These are phyloP conservation scores for Apeltes quadracus DNA, from an alignment of 2,113 vertebrate species.

Conservation along the genomic window DNA sequence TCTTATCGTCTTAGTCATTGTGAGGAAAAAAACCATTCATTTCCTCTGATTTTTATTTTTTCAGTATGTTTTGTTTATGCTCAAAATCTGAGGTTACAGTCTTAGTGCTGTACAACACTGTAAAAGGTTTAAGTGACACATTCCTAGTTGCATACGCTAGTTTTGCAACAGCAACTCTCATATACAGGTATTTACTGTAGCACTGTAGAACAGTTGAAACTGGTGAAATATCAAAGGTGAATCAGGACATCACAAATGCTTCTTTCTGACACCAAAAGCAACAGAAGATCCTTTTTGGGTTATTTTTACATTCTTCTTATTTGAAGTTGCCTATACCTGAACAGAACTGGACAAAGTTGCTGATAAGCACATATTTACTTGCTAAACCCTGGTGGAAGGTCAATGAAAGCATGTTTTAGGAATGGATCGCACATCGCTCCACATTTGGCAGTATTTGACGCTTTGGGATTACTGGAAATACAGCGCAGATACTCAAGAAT, in stretches of 20 bases:
- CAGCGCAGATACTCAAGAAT: conserved; percentile 17
- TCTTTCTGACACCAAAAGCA: conserved; percentile 10
- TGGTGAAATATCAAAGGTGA: conserved; percentile 54
- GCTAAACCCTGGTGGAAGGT: conserved; percentile 31
- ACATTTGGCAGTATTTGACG: conserved; percentile 19
- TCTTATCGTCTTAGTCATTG: conserved; percentile 30
- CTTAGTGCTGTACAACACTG: conserved; percentile 68
- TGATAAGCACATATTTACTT: conserved; percentile 24
- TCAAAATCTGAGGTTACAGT: conserved; percentile 32
- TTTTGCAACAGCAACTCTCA: conserved; percentile 36
- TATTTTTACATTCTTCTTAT: conserved; percentile 3
- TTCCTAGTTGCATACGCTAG: conserved; percentile 38
- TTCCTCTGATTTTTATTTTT: conserved; percentile 21
- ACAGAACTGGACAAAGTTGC: conserved; percentile 41
- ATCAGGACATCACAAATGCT: conserved; percentile 37
- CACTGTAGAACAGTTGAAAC: conserved; percentile 53
- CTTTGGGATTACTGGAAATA: conserved; percentile 60
- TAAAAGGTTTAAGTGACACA: conserved; percentile 60
- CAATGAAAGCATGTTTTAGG: conserved; percentile 6
- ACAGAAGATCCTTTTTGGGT: background rate
- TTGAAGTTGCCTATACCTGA: conserved; percentile 14
- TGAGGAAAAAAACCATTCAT: conserved; percentile 21
- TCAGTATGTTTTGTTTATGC: conserved; percentile 24
- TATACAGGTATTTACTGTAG: conserved; percentile 74
- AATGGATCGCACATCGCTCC: conserved; percentile 32